phyloP scores from a whole-genome alignment of 2,113 vertebrate species.

The Thinocorus orbignyianus region DNA sequence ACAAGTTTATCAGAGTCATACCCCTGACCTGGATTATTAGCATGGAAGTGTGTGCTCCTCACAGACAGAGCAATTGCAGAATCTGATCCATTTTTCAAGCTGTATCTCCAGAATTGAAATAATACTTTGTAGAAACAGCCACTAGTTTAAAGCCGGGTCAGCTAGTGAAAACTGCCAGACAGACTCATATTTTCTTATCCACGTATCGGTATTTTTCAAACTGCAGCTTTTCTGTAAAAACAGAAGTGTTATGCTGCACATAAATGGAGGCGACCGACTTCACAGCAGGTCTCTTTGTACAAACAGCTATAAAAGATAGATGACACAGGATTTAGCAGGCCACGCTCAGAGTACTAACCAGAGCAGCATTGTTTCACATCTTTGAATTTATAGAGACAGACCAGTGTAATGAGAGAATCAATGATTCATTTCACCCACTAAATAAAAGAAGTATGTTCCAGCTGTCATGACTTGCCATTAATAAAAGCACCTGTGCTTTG shows the following conservation, averaged over 20 bases:
- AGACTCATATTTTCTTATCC: neutral
- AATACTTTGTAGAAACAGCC: neutral
- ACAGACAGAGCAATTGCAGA: neutral
- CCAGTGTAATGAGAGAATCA: neutral
- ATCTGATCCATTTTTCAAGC: neutral
- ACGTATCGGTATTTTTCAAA: neutral
- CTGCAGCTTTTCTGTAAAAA: neutral
- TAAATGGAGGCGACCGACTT: neutral
- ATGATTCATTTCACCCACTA: conserved; percentile 26
- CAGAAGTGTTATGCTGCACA: neutral
- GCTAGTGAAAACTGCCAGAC: neutral
- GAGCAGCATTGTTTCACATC: neutral
- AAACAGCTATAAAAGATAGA: neutral
- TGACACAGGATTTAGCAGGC: neutral
- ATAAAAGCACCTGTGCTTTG: conserved; percentile 54
- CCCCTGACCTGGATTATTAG: neutral
- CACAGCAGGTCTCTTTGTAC: neutral
- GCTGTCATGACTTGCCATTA: conserved; percentile 14
- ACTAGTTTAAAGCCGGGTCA: neutral
- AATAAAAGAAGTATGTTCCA: conserved; percentile 51
- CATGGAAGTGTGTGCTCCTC: neutral
- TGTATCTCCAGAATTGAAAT: neutral
- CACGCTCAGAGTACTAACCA: neutral
- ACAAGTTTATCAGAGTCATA: conserved; percentile 3
- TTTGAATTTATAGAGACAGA: conserved; percentile 18